Evolutionary conservation across 2,113 vertebrate species (phyloP).

Genomic region (Ailuropoda melanoleuca): DNA sequence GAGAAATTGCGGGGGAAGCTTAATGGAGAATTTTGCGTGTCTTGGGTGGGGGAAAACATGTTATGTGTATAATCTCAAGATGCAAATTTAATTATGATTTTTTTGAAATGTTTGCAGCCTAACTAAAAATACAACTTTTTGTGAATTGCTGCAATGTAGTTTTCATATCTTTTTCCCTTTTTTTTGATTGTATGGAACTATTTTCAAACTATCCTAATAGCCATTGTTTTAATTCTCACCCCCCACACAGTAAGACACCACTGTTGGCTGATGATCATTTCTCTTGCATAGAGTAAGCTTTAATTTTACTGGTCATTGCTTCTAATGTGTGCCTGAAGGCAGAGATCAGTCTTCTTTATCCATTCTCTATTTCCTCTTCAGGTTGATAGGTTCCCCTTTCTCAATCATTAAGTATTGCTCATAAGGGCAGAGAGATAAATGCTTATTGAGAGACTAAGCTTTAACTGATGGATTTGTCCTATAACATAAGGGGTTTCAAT

Average conservation of each 20-base stretch:
- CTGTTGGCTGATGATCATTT: not conserved
- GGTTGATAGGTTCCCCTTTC: not conserved
- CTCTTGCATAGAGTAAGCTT: not conserved
- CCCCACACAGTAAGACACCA: not conserved
- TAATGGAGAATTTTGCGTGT: not conserved
- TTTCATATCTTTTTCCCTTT: not conserved
- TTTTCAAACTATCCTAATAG: not conserved
- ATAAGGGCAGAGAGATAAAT: not conserved
- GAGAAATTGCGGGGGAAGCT: not conserved
- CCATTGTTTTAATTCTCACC: not conserved
- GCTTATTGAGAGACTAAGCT: not conserved
- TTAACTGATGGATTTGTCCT: not conserved
- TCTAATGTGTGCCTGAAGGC: not conserved
- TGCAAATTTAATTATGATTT: not conserved
- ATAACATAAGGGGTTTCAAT: not conserved
- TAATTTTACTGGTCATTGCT: slow-evolving; percentile 37
- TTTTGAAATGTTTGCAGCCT: not conserved
- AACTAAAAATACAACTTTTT: not conserved
- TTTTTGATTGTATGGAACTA: not conserved
- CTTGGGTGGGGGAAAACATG: not conserved
- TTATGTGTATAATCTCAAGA: not conserved
- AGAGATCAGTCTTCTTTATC: not conserved
- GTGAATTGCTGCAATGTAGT: not conserved
- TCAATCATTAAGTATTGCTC: not conserved
- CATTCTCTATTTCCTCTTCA: not conserved